A percentile compares a stretch with the other conserved stretches of the same genome.
These are phyloP conservation scores for Corythornis madagascariensis DNA, from an alignment of 2,113 vertebrate species.

Conservation along the genomic window DNA sequence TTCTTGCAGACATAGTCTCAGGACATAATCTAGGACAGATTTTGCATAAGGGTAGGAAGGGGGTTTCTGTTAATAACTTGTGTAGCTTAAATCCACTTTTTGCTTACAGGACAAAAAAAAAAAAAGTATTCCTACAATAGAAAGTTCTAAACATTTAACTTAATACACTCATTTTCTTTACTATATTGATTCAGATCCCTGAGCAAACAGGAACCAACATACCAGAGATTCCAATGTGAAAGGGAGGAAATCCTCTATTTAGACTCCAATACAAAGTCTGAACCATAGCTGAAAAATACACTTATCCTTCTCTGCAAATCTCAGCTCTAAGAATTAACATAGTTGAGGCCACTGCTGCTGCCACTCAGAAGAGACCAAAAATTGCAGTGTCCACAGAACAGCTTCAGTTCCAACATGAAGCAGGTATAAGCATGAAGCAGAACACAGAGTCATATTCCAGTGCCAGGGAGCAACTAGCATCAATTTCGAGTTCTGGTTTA, in stretches of 20 bases:
- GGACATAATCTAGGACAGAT: neutral
- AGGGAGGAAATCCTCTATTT: conserved; percentile 70
- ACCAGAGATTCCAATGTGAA: conserved; percentile 67
- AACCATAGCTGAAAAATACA: conserved; percentile 16
- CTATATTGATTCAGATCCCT: conserved; percentile 35
- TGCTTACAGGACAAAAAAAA: neutral
- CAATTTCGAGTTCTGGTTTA: neutral
- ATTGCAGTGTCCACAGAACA: neutral
- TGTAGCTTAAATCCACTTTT: neutral
- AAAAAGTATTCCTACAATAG: neutral
- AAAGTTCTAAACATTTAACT: neutral
- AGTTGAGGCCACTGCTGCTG: neutral
- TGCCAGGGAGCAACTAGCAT: neutral
- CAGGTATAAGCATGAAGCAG: neutral
- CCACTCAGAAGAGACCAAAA: neutral
- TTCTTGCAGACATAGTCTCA: neutral
- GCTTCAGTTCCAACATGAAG: neutral
- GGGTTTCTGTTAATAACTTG: neutral
- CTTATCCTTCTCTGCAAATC: neutral
- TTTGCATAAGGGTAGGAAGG: rapidly evolving
- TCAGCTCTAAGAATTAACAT: neutral
- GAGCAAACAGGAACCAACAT: conserved; percentile 59
- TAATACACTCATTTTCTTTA: conserved; percentile 39
- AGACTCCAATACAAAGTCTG: conserved; percentile 47
- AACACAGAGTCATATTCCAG: neutral